These are phyloP conservation scores for Pteromalus puparum DNA, from an alignment of 1,140 invertebrate species.

Conservation along the genomic window DNA sequence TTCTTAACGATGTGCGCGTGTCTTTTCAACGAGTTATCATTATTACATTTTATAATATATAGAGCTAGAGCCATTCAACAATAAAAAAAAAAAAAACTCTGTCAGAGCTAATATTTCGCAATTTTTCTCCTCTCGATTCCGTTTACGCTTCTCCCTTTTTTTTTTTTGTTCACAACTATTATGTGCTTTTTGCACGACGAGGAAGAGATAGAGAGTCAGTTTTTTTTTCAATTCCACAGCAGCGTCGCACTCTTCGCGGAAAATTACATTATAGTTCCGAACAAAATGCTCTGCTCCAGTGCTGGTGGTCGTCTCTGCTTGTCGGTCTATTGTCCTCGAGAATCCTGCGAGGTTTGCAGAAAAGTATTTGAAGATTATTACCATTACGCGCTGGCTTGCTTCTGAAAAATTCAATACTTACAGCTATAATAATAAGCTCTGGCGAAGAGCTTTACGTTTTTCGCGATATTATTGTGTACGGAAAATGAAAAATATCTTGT, in stretches of 20 bases:
- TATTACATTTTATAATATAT: too few species aligned
- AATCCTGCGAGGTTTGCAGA: conserved; percentile 26
- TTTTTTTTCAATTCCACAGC: neutral
- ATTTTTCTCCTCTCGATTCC: neutral
- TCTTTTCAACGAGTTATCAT: too few species aligned
- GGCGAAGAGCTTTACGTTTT: too few species aligned
- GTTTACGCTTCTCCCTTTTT: neutral
- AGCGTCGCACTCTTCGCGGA: neutral
- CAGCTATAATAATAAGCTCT: neutral
- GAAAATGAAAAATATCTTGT: neutral
- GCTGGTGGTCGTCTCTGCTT: neutral
- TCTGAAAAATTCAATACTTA: neutral
- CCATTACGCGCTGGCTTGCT: neutral
- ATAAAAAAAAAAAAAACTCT: too few species aligned
- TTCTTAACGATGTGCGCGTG: neutral
- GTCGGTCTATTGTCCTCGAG: conserved; percentile 11
- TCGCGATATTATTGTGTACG: neutral
- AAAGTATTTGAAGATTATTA: conserved; percentile 32
- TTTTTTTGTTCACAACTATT: neutral
- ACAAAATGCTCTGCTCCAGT: conserved; percentile 12
- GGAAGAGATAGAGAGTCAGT: too few species aligned
- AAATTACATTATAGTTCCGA: conserved; percentile 19
- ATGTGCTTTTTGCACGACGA: neutral
- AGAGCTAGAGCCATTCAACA: too few species aligned
- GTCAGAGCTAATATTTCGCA: neutral